These are phyloP conservation scores for Pygoscelis antarcticus DNA, from an alignment of 2,113 vertebrate species.

Conservation along the genomic window DNA sequence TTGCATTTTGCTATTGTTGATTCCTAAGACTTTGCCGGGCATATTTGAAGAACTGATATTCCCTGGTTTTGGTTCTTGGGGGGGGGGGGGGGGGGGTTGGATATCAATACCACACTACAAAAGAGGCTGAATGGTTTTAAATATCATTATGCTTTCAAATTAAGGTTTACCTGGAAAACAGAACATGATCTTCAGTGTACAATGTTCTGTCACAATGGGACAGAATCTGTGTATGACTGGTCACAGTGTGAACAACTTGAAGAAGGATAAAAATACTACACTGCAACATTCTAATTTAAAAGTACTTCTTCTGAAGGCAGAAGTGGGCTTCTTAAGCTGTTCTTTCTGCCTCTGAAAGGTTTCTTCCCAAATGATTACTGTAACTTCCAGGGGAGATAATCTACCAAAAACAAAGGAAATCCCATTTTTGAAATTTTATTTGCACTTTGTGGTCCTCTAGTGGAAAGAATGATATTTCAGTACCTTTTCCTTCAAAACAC, in stretches of 20 bases:
- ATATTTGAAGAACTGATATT: not conserved
- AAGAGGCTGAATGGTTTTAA: not conserved
- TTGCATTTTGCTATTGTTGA: conserved; percentile 28
- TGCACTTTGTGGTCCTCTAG: not conserved
- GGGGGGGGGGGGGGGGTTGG: not conserved
- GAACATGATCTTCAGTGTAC: not conserved
- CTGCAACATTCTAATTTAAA: not conserved
- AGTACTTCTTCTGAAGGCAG: not conserved
- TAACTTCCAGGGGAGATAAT: not conserved
- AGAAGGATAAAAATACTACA: too few relatives aligned
- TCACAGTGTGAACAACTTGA: not conserved
- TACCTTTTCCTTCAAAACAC: not conserved
- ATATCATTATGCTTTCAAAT: not conserved
- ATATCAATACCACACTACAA: not conserved
- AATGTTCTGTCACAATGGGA: not conserved
- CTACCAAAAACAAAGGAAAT: not conserved
- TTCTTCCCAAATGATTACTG: not conserved
- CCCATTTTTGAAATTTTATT: not conserved
- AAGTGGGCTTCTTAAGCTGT: not conserved
- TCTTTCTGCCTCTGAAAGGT: not conserved
- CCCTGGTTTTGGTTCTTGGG: not conserved
- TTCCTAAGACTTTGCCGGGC: not conserved
- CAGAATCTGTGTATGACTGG: not conserved
- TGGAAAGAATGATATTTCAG: not conserved
- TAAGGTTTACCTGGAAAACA: not conserved